phyloP scores from a whole-genome alignment of 2,113 vertebrate genomes.

The Bubo scandiacus region DNA sequence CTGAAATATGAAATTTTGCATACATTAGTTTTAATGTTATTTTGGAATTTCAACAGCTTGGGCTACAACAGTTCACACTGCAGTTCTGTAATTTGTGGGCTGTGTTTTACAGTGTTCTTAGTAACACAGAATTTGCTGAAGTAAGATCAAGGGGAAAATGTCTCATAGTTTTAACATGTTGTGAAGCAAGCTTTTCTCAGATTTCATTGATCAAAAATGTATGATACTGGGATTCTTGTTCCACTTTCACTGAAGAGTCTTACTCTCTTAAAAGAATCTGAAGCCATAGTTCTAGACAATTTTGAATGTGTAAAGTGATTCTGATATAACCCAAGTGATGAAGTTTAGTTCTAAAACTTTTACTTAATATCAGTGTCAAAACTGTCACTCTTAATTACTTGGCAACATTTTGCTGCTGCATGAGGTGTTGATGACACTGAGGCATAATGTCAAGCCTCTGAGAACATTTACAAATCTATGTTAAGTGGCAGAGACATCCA shows the following conservation, averaged over 20 bases:
- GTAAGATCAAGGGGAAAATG: not conserved
- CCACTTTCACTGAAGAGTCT: not conserved
- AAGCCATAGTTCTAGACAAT: not conserved
- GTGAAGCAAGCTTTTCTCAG: not conserved
- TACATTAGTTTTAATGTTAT: not conserved
- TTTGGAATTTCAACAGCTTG: not conserved
- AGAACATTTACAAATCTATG: not conserved
- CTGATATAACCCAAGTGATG: not conserved
- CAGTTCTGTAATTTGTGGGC: rapidly evolving
- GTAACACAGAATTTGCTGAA: not conserved
- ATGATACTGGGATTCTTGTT: not conserved
- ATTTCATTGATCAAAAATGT: not conserved
- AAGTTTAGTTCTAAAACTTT: not conserved
- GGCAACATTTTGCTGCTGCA: not conserved
- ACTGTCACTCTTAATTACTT: not conserved
- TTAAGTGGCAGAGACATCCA: not conserved
- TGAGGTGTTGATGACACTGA: not conserved
- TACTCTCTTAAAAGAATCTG: not conserved
- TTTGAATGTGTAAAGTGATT: not conserved
- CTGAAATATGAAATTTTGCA: not conserved
- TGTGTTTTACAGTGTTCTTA: not conserved
- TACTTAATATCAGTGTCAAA: not conserved
- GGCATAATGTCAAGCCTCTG: not conserved
- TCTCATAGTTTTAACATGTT: not conserved
- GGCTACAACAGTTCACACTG: not conserved